phyloP scores from a whole-genome alignment of 2,888 invertebrate species.

The Cyrtodaria siliqua region DNA sequence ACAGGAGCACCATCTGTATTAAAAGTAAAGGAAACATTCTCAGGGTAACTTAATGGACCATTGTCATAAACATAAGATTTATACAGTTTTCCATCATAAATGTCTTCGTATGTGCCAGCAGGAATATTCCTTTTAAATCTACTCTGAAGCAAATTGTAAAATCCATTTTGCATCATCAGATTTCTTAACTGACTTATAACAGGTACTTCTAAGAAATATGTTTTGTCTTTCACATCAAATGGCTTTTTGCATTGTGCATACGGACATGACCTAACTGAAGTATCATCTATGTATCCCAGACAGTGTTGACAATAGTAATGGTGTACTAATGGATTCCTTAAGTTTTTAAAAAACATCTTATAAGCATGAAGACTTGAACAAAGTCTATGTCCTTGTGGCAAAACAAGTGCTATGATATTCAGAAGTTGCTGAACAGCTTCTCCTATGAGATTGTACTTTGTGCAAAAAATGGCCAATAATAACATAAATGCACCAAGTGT shows the following conservation, averaged over 20 bases:
- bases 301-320: constrained; percentile 25
- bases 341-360: constrained; percentile 16
- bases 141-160: constrained; percentile 31
- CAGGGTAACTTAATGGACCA: constrained; percentile 32
- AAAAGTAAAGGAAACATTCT: constrained; percentile 52
- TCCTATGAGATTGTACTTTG: constrained; percentile 14
- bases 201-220: constrained; percentile 50
- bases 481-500: constrained; percentile 13
- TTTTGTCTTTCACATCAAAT: constrained; percentile 3
- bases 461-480: constrained; percentile 1
- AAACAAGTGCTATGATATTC: constrained; percentile 6
- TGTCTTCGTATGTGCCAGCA: constrained; percentile 12
- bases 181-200: constrained; percentile 27
- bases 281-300: background rate
- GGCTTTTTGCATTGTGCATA: constrained; percentile 9
- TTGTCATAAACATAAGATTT: constrained; percentile 14
- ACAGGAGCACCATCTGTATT: constrained; percentile 57
- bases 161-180: constrained; percentile 28
- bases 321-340: constrained; percentile 12
- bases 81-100: constrained; percentile 52
- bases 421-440: constrained; percentile 21
- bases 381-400: constrained; percentile 10
- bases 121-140: constrained; percentile 25
- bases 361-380: constrained; percentile 6
- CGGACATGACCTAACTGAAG: background rate